phyloP scores from a whole-genome alignment of 2,113 vertebrate genomes.

The Mionectes macconnelli region DNA sequence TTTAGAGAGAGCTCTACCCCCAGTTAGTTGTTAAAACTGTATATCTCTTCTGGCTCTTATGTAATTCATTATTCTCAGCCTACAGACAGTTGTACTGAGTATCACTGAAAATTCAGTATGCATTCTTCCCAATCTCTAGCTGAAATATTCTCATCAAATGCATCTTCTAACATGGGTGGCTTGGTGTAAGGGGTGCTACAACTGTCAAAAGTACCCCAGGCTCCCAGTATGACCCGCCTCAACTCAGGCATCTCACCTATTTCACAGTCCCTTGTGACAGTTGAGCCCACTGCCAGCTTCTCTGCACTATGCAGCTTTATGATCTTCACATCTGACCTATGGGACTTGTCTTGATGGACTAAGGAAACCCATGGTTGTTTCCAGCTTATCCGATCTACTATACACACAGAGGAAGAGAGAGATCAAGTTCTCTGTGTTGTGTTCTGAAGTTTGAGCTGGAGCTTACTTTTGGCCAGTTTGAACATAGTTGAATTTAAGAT shows the following conservation, averaged over 20 bases:
- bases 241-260: neutral
- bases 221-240: neutral
- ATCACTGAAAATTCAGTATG: accelerated
- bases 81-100: neutral
- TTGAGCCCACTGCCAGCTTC: neutral
- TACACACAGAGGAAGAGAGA: neutral
- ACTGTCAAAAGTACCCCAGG: neutral
- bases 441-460: neutral
- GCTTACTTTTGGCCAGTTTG: neutral
- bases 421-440: neutral
- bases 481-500: neutral
- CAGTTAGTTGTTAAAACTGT: neutral
- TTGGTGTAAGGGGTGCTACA: neutral
- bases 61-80: neutral
- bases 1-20: neutral
- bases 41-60: neutral
- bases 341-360: neutral
- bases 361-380: neutral
- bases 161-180: neutral
- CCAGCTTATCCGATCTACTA: neutral
- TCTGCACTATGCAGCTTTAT: neutral
- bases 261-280: neutral
- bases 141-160: neutral
- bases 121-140: neutral
- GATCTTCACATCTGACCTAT: neutral